A percentile compares a stretch with the other conserved stretches of the same genome.
These are phyloP conservation scores for Diarsia rubi DNA, from an alignment of 2,888 invertebrate genomes.

Conservation along the genomic window DNA sequence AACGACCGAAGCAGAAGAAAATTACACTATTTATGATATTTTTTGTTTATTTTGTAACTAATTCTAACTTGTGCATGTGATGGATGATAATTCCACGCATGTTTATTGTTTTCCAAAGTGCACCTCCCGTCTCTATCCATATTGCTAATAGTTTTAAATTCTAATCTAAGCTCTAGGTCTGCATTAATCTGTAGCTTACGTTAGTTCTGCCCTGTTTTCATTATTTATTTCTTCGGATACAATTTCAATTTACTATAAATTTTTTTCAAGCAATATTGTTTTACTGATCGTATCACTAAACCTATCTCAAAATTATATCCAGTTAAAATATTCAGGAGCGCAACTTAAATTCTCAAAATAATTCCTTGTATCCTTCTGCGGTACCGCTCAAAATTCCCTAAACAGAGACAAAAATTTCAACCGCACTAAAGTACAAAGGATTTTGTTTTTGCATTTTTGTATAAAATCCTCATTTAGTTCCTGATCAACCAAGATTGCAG, in stretches of 20 bases:
- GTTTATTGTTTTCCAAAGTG: too few relatives aligned
- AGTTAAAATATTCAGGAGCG: slow-evolving; percentile 52
- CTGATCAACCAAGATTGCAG: slow-evolving; percentile 84
- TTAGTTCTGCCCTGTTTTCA: slow-evolving; percentile 18
- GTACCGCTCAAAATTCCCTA: slow-evolving; percentile 62
- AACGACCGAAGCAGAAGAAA: too few relatives aligned
- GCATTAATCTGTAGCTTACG: slow-evolving; percentile 16
- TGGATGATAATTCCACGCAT: too few relatives aligned
- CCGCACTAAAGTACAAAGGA: slow-evolving; percentile 71
- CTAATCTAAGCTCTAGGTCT: slow-evolving; percentile 17
- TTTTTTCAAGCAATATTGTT: slow-evolving; percentile 6
- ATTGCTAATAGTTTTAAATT: slow-evolving; percentile 13
- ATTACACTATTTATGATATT: neutral
- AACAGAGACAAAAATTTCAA: slow-evolving; percentile 70
- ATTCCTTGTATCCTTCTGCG: slow-evolving; percentile 52
- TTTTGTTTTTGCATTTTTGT: slow-evolving; percentile 82
- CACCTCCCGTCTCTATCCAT: too few relatives aligned
- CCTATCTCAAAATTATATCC: slow-evolving; percentile 34
- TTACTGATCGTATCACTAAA: slow-evolving; percentile 16
- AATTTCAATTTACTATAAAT: too few relatives aligned
- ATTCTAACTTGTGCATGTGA: too few relatives aligned
- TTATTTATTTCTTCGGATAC: slow-evolving; percentile 14
- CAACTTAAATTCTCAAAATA: slow-evolving; percentile 35
- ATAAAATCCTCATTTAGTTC: slow-evolving; percentile 87
- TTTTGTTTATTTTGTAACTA: neutral